Percentiles rank a stretch among this genome's conserved stretches.
Evolutionary conservation across 2,797 vertebrate genomes (phyloP).

Genomic region (Rhinatrema bivittatum): DNA sequence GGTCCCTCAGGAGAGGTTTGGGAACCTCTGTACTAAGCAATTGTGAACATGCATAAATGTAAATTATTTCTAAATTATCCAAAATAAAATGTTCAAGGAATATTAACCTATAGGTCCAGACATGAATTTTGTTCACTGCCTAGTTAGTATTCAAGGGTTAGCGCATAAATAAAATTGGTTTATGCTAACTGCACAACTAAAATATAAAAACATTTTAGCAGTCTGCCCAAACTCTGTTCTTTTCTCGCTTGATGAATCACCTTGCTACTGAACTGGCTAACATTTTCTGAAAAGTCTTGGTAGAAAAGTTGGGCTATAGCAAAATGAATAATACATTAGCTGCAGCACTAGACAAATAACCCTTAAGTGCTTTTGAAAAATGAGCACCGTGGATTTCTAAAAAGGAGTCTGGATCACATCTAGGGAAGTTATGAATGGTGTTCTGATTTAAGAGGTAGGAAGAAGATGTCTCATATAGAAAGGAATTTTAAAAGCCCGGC

Average conservation of each 20-base stretch:
- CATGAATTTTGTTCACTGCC: slow-evolving; percentile 32
- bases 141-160: slow-evolving; percentile 48
- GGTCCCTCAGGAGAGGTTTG: too few relatives aligned
- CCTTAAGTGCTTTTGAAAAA: slow-evolving; percentile 49
- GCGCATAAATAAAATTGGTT: slow-evolving; percentile 55
- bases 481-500: too few relatives aligned
- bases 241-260: slow-evolving; percentile 50
- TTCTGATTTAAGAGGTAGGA: neutral
- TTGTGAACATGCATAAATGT: slow-evolving; percentile 1
- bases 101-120: slow-evolving; percentile 35
- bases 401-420: slow-evolving; percentile 6
- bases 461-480: neutral
- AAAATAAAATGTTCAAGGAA: slow-evolving; percentile 42
- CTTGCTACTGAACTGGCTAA: slow-evolving; percentile 34
- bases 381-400: slow-evolving; percentile 21
- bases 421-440: slow-evolving; percentile 2
- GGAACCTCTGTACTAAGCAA: too few relatives aligned
- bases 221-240: slow-evolving; percentile 39
- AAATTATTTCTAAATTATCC: slow-evolving; percentile 48
- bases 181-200: slow-evolving; percentile 36
- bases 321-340: slow-evolving; percentile 57
- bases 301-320: slow-evolving; percentile 32
- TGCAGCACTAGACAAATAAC: slow-evolving; percentile 48
- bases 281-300: slow-evolving; percentile 37
- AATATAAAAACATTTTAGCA: slow-evolving; percentile 36